phyloP scores from a whole-genome alignment of 2,113 vertebrate species.

The Candoia aspera region DNA sequence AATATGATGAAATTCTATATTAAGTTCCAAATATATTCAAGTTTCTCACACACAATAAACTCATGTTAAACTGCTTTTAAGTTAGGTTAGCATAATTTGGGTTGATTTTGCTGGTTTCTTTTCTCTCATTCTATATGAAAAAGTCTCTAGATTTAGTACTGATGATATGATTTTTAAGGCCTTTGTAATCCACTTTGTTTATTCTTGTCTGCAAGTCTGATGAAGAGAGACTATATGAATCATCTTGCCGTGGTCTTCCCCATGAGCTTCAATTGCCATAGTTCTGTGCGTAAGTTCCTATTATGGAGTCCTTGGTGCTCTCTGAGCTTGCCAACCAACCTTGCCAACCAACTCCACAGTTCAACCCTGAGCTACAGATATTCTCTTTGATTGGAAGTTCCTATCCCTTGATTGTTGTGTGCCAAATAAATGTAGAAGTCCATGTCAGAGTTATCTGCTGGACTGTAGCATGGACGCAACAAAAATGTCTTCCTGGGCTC shows the following conservation, averaged over 20 bases:
- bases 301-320: background rate
- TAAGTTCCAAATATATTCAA: background rate
- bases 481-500: background rate
- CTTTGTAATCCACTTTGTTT: background rate
- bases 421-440: background rate
- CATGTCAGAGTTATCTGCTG: background rate
- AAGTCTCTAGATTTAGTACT: background rate
- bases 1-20: background rate
- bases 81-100: background rate
- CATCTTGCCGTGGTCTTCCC: background rate
- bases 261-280: background rate
- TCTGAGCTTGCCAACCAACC: background rate
- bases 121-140: background rate
- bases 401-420: background rate
- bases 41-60: background rate
- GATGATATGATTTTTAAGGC: background rate
- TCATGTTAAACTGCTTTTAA: background rate
- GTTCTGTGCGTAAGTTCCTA: background rate
- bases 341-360: background rate
- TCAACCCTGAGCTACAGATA: background rate
- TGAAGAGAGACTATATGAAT: background rate
- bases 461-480: background rate
- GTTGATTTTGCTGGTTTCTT: background rate
- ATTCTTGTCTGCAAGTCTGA: background rate
- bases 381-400: background rate